Conservation (phyloP, 2,888 invertebrate species). For the Shargacucullia verbasci region DNA sequence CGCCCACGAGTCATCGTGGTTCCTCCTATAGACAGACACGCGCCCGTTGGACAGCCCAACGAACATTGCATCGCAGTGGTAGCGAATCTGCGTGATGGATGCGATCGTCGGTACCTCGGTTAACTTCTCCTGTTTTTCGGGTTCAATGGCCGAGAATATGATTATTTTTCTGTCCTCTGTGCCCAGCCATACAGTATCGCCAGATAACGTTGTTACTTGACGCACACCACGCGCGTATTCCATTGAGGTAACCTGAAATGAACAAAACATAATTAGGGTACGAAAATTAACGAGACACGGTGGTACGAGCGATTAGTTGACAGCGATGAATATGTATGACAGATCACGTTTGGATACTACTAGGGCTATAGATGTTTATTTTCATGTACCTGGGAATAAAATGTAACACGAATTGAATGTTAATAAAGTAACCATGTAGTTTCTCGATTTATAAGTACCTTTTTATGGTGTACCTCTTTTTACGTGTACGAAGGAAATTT, state of each 20-base stretch:
- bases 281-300: neutral
- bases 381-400: no score
- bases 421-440: no score
- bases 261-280: slow-evolving; percentile 6
- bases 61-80: slow-evolving; percentile 96
- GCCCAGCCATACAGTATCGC: slow-evolving; percentile 97
- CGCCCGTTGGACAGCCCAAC: slow-evolving; percentile 95
- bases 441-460: no score
- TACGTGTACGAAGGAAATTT: no score
- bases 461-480: no score
- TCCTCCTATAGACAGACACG: slow-evolving; percentile 92
- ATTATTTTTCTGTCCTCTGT: slow-evolving; percentile 95
- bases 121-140: slow-evolving; percentile 94
- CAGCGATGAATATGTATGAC: no score
- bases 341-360: no score
- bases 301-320: no score
- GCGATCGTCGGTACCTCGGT: slow-evolving; percentile 92
- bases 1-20: slow-evolving; percentile 92
- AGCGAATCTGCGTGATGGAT: slow-evolving; percentile 93
- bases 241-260: slow-evolving; percentile 91
- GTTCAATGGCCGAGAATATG: slow-evolving; percentile 95
- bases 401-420: no score
- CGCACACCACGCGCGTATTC: slow-evolving; percentile 94
- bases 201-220: slow-evolving; percentile 83
- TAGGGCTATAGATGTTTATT: no score